Base-by-base conservation (phyloP, 2,113 vertebrate species). In the Labeo catla region DNA sequence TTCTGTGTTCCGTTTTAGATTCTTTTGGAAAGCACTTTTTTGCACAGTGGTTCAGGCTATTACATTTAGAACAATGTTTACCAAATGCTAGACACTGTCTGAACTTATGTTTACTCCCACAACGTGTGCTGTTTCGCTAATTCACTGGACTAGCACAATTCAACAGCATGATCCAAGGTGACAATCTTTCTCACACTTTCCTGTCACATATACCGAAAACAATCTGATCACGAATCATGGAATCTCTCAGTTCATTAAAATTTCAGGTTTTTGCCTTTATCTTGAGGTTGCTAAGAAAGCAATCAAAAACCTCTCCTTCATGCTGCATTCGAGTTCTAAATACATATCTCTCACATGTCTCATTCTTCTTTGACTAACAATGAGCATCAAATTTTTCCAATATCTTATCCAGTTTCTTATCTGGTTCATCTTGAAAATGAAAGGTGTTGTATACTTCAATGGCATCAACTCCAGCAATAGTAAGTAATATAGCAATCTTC, bases 301-400 rank as follows among this genome's bases (percentile, higher is more conserved):
- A 43, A 16, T 39, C 45, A 54, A 87, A 70, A 6, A 13, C 50
- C 23, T 77, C 49, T 8, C 8, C 13, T 19, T 10, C 63, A 50
- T 66, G 28, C 36, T 86, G 54, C 23, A 74, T 74, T 13, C 79
- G 16, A 4, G 59, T 66, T 28, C 57, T 10, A 59, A 79, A 84
- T 2, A 83, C 61, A 50, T 59, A 61, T 21, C 73, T 34, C 36
- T 88, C 59, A n/a, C 45, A 70, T 1, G 63, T 85, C n/a, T 88
- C 59, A 15, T 86, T 83, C 39, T 83, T 88, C 59, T 88, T 86
- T 23, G 84, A 49, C 13, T 19, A 76, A 8, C 78, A 76, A n/a
- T 83, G 72, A n/a, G 54, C 78, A 77, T 86, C 49, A 70, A 43
- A 70, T 47, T 85, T 81, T 45, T 84, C n/a, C 28, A 72, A 3